Conservation (phyloP, 1,140 invertebrate genomes). For the Mya arenaria region DNA sequence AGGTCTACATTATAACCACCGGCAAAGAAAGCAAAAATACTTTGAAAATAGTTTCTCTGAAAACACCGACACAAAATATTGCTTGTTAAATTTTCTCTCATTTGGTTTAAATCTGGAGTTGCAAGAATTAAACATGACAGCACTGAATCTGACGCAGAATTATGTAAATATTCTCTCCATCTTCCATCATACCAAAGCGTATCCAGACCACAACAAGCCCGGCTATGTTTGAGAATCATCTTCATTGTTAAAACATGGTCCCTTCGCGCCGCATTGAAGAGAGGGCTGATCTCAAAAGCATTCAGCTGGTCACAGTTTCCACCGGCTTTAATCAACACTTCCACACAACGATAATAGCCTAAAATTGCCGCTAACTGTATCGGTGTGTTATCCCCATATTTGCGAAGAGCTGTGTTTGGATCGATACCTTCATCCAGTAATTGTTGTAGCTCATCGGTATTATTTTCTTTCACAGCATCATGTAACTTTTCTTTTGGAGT, state of each 20-base stretch:
- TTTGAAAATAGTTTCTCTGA: not conserved
- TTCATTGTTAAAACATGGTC: not conserved
- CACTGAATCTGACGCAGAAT: not conserved
- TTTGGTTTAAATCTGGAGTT: not conserved
- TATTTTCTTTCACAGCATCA: not conserved
- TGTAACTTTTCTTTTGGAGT: not conserved
- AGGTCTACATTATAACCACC: not conserved
- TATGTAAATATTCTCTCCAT: not conserved
- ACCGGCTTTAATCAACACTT: not conserved
- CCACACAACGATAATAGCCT: not conserved
- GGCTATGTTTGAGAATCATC: not conserved
- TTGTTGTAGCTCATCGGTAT: not conserved
- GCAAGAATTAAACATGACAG: not conserved
- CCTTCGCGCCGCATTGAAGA: not conserved
- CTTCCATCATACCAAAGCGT: not conserved
- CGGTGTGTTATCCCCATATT: not conserved
- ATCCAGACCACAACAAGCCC: not conserved
- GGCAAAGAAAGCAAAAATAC: not conserved
- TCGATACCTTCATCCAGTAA: not conserved
- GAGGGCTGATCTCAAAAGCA: not conserved
- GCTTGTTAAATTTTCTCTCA: not conserved
- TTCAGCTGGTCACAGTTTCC: not conserved
- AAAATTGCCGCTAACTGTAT: not conserved
- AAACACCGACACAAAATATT: not conserved
- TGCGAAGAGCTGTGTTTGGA: not conserved